Conservation (phyloP, 2,797 vertebrate genomes). For the Rousettus madagascariensis region DNA sequence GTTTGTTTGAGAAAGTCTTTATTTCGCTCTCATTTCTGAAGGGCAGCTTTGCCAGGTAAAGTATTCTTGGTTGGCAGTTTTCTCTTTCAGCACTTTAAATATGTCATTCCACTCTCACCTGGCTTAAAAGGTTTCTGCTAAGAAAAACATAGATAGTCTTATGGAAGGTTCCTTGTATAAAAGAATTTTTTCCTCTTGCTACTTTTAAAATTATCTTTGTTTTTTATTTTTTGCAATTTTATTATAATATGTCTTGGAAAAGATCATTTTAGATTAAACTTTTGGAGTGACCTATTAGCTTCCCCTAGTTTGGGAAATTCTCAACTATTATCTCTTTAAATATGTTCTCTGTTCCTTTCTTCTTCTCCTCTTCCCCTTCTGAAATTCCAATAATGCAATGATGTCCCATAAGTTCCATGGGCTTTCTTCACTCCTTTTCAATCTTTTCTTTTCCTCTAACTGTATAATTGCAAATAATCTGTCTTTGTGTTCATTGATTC, state of each 20-base stretch:
- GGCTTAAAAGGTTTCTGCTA: not conserved
- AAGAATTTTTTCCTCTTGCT: not conserved
- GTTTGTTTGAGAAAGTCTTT: not conserved
- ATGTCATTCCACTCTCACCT: not conserved
- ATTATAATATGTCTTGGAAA: not conserved
- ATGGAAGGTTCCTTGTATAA: not conserved
- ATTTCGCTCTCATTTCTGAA: not conserved
- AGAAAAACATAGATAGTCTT: not conserved
- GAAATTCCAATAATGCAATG: not conserved
- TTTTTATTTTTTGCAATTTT: not conserved
- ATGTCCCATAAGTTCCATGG: not conserved
- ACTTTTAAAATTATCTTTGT: not conserved
- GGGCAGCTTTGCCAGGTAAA: not conserved
- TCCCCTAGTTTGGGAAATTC: not conserved
- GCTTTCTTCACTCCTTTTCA: not conserved
- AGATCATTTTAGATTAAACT: not conserved
- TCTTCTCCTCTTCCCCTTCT: not conserved
- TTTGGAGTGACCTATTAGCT: not conserved
- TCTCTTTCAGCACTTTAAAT: not conserved
- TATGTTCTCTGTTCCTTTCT: not conserved
- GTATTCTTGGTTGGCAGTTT: not conserved
- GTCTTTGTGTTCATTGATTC: not conserved
- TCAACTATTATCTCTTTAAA: not conserved
- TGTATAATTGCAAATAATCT: not conserved
- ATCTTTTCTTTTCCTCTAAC: not conserved